These are phyloP conservation scores for Pelobates fuscus DNA, from an alignment of 2,113 vertebrate species.

Conservation along the genomic window DNA sequence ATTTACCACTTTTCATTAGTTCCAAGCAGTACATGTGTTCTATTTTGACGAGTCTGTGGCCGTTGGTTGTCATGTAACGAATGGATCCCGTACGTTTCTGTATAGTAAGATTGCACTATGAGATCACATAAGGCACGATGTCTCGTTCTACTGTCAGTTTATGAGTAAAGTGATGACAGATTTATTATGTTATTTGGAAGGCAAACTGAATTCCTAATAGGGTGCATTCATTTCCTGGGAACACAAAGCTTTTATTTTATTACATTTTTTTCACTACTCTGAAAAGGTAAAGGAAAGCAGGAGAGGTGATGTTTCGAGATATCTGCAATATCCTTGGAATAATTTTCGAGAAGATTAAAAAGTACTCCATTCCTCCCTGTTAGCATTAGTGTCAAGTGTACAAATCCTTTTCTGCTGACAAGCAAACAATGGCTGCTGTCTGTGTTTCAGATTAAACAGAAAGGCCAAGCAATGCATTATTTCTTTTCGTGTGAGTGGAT, in stretches of 20 bases:
- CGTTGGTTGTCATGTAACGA: conserved; percentile 24
- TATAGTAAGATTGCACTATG: conserved; percentile 1
- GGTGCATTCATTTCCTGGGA: conserved; percentile 26
- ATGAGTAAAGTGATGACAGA: conserved; percentile 30
- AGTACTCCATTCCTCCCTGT: conserved; percentile 7
- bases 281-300: conserved; percentile 14
- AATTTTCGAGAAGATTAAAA: conserved; percentile 28
- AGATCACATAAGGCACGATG: conserved; percentile 25
- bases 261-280: conserved; percentile 4
- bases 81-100: conserved; percentile 17
- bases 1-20: conserved; percentile 7
- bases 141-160: conserved; percentile 43
- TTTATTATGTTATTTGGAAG: conserved; percentile 32
- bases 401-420: conserved; percentile 10
- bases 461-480: no score
- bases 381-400: conserved; percentile 24
- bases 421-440: conserved; percentile 22
- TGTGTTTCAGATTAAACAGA: no score
- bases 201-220: conserved; percentile 26
- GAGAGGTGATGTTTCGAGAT: no score
- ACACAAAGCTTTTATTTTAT: not conserved
- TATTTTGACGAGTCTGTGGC: conserved; percentile 26
- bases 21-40: not conserved
- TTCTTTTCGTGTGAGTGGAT: no score
- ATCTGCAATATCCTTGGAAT: conserved; percentile 20